Percentiles rank a stretch among this genome's conserved stretches.
These are phyloP conservation scores for Volucella bombylans DNA, from an alignment of 2,888 invertebrate genomes.

Conservation along the genomic window DNA sequence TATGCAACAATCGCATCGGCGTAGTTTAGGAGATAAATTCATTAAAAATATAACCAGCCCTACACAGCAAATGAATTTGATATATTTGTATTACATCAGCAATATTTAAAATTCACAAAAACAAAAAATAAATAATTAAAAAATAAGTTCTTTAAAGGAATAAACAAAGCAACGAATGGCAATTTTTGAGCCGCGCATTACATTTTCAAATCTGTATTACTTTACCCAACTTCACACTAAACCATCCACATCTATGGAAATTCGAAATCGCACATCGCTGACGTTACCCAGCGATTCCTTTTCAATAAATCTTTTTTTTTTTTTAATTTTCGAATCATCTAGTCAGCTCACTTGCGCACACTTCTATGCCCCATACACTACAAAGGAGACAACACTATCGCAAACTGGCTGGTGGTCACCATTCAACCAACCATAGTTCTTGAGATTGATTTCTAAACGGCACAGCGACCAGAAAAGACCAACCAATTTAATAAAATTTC, in stretches of 20 bases:
- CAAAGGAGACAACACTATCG: slow-evolving; percentile 25
- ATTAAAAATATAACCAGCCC: too few species aligned
- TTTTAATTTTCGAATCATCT: not conserved
- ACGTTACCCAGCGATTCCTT: slow-evolving; percentile 24
- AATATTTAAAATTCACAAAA: not conserved
- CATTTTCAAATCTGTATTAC: not conserved
- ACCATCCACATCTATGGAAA: not conserved
- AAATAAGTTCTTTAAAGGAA: not conserved
- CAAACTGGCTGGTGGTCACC: slow-evolving; percentile 29
- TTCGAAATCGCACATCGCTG: slow-evolving; percentile 33
- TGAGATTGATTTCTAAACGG: slow-evolving; percentile 64
- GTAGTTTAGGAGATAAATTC: too few species aligned
- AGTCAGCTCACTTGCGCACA: slow-evolving; percentile 33
- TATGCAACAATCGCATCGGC: too few species aligned
- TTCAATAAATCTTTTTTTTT: slow-evolving; percentile 8
- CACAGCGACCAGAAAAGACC: slow-evolving; percentile 36
- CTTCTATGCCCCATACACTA: not conserved
- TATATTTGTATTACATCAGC: not conserved
- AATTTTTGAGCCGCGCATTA: not conserved
- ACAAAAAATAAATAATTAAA: not conserved
- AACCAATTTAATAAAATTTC: not conserved
- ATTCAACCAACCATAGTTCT: slow-evolving; percentile 52
- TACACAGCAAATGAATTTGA: too few species aligned
- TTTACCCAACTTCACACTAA: not conserved
- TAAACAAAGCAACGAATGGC: not conserved